These are phyloP conservation scores for Slavum lentiscoides DNA, from an alignment of 2,888 invertebrate genomes.

Conservation along the genomic window DNA sequence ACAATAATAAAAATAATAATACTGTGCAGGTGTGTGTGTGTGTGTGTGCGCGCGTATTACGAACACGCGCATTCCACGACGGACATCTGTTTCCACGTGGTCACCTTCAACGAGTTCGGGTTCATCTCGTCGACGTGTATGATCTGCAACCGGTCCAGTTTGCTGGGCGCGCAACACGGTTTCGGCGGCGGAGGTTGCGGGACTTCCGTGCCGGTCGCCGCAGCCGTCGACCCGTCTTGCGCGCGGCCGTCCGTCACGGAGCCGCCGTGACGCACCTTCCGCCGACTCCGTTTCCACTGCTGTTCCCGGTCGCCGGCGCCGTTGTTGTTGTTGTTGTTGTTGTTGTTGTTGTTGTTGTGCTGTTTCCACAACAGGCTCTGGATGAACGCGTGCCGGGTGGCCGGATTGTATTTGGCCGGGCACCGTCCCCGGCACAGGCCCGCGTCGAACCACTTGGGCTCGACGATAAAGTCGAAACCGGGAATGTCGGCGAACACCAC, in stretches of 20 bases:
- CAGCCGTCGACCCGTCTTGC: not conserved
- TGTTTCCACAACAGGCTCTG: slow-evolving; percentile 71
- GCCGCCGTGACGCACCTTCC: slow-evolving; percentile 31
- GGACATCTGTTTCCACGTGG: slow-evolving; percentile 72
- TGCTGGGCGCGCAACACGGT: slow-evolving; percentile 73
- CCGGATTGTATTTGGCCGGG: slow-evolving; percentile 70
- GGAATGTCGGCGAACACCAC: slow-evolving; percentile 69
- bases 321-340: not conserved
- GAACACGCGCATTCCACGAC: slow-evolving; percentile 75
- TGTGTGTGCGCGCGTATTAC: no score
- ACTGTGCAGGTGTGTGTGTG: no score
- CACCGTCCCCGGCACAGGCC: slow-evolving; percentile 73
- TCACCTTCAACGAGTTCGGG: slow-evolving; percentile 67
- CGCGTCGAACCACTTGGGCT: slow-evolving; percentile 73
- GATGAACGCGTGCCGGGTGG: slow-evolving; percentile 72
- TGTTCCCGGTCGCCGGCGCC: not conserved
- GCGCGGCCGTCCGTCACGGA: not conserved
- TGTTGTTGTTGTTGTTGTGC: slow-evolving; percentile 60
- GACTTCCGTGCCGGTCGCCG: not conserved
- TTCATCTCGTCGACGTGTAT: slow-evolving; percentile 70
- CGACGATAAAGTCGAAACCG: slow-evolving; percentile 69
- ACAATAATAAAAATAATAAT: no score
- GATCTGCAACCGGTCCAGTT: slow-evolving; percentile 68
- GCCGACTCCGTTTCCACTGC: not conserved
- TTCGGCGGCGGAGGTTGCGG: slow-evolving; percentile 61